phyloP scores from a whole-genome alignment of 2,113 vertebrate genomes.

The Eubucco bourcierii region DNA sequence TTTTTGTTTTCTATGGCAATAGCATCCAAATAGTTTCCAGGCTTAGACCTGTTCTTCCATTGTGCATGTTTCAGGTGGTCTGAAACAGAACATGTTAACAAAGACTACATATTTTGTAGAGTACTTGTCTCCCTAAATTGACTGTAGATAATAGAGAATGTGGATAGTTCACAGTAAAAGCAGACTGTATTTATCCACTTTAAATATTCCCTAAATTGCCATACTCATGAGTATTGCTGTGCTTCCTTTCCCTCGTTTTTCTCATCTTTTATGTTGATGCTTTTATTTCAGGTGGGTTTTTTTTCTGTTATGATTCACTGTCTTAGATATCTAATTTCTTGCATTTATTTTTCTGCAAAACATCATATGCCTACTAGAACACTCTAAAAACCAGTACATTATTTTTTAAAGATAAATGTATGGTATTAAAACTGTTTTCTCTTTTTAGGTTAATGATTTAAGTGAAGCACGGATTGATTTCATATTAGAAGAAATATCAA shows the following conservation, averaged over 20 bases:
- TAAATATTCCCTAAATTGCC: background rate
- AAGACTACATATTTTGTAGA: background rate
- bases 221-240: background rate
- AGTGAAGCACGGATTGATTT: conserved; percentile 77
- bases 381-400: background rate
- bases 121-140: background rate
- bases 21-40: background rate
- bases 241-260: background rate
- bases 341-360: background rate
- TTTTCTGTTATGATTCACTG: background rate
- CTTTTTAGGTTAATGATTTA: conserved; percentile 77
- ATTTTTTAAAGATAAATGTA: background rate
- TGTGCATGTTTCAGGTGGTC: background rate
- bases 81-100: background rate
- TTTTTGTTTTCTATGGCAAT: background rate
- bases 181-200: background rate
- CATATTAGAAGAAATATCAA: conserved; percentile 80
- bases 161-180: background rate
- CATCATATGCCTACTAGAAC: background rate
- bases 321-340: background rate
- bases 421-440: background rate
- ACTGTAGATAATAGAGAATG: background rate
- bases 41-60: background rate
- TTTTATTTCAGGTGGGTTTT: background rate
- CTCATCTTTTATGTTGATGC: background rate